Base-by-base conservation (phyloP, 2,113 vertebrate species). In the Leucopternis melanops region DNA sequence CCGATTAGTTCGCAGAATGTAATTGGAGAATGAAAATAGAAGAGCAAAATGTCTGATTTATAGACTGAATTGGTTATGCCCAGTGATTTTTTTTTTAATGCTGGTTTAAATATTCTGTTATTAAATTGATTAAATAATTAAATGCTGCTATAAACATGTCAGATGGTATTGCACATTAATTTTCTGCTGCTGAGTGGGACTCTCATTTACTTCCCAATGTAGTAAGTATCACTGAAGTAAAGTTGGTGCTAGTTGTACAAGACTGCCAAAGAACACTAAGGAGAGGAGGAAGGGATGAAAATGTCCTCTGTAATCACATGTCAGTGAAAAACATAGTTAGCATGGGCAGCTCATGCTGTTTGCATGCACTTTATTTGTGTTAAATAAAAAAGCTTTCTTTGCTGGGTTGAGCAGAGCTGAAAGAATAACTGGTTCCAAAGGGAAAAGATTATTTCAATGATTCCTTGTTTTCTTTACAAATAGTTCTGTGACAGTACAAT, bases 81-180 rank as follows among this genome's bases (percentile, higher is more conserved):
- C 88, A 81, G 67, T 96, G 95, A 97, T 96, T 98, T 95, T 97
- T 94, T 91, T 93, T 96, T 95, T 79, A 65, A 96, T 91, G 70
- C 62, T 95, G 75, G 85, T 94, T 98, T 97, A 98, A 97, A 97
- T 96, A 96, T 97, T 97, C 95, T 96, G 93, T 94, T 98, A 97
- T 98, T 96, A 94, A 98, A 97, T 95, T 96, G 95, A 98, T 98
- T 97, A 97, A 97, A 97, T 97, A 98, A 98, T 98, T 98, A 98
- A 97, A 91, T 95, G 74, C 83, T 84, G 79, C 92, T 97, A 92
- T 92, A 97, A 97, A 98, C 81, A 91, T 95, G 97, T 98, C 97
- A 98, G 92, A 90, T 96, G 70, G 38, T 96, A 97, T 97, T 96
- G 95, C 93, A 95, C 97, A 96, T 98, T 94, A 96, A 96, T 97